Percentiles rank a stretch among this genome's conserved stretches.
Conservation (phyloP, 2,797 vertebrate species). For the Psittacula echo region DNA sequence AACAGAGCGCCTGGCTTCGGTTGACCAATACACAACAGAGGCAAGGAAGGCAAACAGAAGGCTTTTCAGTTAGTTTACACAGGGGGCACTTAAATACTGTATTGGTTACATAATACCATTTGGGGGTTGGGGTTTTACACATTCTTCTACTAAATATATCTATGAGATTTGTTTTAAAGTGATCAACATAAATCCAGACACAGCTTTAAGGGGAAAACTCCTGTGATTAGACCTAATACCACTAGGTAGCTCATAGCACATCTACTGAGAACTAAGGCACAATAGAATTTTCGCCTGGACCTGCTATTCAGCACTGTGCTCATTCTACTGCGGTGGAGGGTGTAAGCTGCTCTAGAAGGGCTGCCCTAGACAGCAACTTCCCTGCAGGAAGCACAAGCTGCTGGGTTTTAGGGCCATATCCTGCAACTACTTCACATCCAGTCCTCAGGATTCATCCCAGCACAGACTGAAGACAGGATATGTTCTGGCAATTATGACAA, state of each 20-base stretch:
- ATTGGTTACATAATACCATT: conserved; percentile 64
- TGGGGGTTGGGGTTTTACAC: conserved; percentile 54
- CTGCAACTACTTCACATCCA: not conserved
- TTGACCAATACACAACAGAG: conserved; percentile 59
- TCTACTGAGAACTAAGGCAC: not conserved
- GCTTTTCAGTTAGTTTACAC: conserved; percentile 69
- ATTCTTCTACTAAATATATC: conserved; percentile 54
- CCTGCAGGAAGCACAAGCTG: not conserved
- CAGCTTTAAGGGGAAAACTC: conserved; percentile 22
- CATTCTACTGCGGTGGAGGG: accelerated
- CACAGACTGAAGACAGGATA: not conserved
- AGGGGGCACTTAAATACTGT: conserved; percentile 65
- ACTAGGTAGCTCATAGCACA: not conserved
- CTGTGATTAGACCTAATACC: conserved; percentile 27
- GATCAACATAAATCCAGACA: conserved; percentile 43
- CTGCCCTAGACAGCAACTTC: not conserved
- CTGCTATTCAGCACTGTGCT: not conserved
- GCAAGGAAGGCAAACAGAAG: conserved; percentile 65
- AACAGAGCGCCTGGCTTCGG: conserved; percentile 8
- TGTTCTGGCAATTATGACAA: not conserved
- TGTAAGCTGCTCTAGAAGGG: not conserved
- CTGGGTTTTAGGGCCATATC: not conserved
- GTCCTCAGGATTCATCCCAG: not conserved
- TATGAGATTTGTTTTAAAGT: conserved; percentile 57
- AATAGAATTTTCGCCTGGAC: not conserved